Percentiles rank a stretch among this genome's conserved stretches.
Conservation (phyloP, 2,888 invertebrate genomes). For the Vannuccia rotundouncinata region DNA sequence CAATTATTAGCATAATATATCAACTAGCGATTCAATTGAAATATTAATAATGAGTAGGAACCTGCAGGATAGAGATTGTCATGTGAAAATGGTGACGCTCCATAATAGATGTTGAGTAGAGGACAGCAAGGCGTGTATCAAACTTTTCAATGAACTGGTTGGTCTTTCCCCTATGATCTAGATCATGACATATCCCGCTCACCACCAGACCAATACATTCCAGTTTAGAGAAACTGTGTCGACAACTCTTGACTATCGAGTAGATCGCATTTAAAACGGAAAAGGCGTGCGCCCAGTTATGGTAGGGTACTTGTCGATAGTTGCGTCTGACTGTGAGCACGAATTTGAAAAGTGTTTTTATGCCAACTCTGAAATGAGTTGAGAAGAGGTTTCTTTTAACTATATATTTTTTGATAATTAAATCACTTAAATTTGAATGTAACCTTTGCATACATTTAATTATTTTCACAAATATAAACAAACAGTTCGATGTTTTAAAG, state of each 20-base stretch:
- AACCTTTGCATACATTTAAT: too few species aligned
- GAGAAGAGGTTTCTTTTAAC: background rate
- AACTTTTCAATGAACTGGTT: background rate
- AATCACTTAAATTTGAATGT: too few species aligned
- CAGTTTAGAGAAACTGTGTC: background rate
- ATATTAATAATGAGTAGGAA: background rate
- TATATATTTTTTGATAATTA: too few species aligned
- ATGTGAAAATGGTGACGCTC: conserved; percentile 1
- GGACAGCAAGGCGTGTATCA: background rate
- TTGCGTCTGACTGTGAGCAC: background rate
- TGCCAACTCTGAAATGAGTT: background rate
- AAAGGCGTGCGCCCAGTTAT: conserved; percentile 16
- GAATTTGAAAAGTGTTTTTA: background rate
- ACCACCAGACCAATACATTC: background rate
- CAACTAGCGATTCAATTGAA: background rate
- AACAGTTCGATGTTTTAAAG: too few species aligned
- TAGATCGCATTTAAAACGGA: background rate
- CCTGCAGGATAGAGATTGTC: background rate
- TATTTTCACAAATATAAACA: too few species aligned
- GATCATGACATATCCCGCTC: background rate
- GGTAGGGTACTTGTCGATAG: background rate
- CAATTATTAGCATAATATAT: background rate
- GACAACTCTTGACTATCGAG: background rate
- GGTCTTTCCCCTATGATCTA: background rate
- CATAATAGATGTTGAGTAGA: background rate